Evolutionary conservation across 1,140 invertebrate species (phyloP).

Genomic region (Listronotus oregonensis): DNA sequence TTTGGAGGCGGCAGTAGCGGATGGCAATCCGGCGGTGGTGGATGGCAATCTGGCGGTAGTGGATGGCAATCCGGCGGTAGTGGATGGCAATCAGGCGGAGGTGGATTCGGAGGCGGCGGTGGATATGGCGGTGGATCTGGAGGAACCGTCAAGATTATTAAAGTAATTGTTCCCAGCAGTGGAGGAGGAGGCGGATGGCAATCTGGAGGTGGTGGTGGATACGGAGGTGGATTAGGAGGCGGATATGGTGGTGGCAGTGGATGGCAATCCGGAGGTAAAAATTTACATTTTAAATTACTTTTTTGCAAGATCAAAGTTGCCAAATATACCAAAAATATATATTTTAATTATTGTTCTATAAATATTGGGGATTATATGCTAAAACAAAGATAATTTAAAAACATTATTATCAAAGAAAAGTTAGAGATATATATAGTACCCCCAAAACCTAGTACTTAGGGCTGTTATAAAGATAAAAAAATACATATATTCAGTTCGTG

Average conservation of each 20-base stretch:
- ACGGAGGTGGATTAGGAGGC: conserved; percentile 28
- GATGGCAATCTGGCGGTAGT: neutral
- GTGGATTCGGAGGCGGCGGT: neutral
- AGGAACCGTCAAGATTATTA: conserved; percentile 11
- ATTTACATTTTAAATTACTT: neutral
- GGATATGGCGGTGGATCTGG: conserved; percentile 12
- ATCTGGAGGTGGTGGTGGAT: conserved; percentile 9
- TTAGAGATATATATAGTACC: too few relatives aligned
- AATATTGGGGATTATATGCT: too few relatives aligned
- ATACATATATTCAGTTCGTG: too few relatives aligned
- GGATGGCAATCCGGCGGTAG: conserved; percentile 8
- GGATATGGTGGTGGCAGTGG: conserved; percentile 27
- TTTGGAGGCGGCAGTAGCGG: neutral
- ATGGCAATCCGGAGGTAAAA: conserved; percentile 28
- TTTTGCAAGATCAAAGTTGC: too few relatives aligned
- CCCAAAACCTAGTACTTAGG: too few relatives aligned
- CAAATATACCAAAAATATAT: too few relatives aligned
- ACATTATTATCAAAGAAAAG: too few relatives aligned
- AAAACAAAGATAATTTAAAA: too few relatives aligned
- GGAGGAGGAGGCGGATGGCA: conserved; percentile 20
- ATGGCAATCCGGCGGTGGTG: neutral
- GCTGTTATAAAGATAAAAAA: too few relatives aligned
- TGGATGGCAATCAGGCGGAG: conserved; percentile 4
- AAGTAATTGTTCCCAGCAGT: conserved; percentile 6
- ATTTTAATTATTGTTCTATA: too few relatives aligned